phyloP scores from a whole-genome alignment of 2,113 vertebrate species.

The Elachura formosa region DNA sequence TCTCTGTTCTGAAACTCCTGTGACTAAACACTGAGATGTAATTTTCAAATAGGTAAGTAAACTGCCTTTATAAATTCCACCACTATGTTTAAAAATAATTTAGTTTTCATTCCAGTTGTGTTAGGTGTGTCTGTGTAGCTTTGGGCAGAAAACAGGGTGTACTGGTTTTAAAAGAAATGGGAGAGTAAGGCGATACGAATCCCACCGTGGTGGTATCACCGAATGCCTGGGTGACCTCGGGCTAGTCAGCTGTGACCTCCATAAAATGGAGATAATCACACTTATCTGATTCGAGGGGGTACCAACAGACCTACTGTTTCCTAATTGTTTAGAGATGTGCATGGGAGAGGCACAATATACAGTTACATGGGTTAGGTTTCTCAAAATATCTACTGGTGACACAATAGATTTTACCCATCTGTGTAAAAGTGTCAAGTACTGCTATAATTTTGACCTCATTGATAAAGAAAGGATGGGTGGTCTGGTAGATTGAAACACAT shows the following conservation, averaged over 20 bases:
- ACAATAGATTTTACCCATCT: constrained; percentile 52
- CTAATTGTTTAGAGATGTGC: constrained; percentile 39
- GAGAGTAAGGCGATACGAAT: not conserved
- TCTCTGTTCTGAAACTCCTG: not conserved
- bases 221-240: not conserved
- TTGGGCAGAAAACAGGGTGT: not conserved
- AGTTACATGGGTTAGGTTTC: constrained; percentile 34
- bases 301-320: constrained; percentile 8
- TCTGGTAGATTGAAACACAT: constrained; percentile 24
- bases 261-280: constrained; percentile 38
- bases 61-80: not conserved
- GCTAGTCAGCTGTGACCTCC: not conserved
- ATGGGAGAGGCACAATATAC: not conserved
- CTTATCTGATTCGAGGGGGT: constrained; percentile 25
- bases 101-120: not conserved
- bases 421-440: constrained; percentile 26
- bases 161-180: not conserved
- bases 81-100: not conserved
- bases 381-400: constrained; percentile 22
- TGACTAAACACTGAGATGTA: not conserved
- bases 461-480: constrained; percentile 62
- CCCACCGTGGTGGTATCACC: rapidly evolving
- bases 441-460: constrained; percentile 52
- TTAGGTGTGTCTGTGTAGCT: not conserved
- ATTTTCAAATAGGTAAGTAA: not conserved